Percentiles rank a stretch among this genome's conserved stretches.
Evolutionary conservation across 1,140 invertebrate genomes (phyloP).

Genomic region (Zaprionus inermis): DNA sequence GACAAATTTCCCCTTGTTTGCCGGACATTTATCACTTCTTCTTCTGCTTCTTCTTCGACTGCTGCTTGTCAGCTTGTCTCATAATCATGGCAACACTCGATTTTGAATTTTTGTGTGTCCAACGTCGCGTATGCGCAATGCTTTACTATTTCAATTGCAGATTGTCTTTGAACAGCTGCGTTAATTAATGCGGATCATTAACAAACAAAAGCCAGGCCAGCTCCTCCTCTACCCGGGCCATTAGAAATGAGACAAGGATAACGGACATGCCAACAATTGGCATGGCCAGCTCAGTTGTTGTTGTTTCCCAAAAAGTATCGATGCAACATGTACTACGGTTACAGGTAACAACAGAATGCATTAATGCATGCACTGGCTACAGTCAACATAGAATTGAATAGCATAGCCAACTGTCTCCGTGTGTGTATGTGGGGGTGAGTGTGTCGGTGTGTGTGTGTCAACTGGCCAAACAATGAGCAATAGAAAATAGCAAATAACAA

Average conservation of each 20-base stretch:
- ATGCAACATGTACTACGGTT: conserved; percentile 2
- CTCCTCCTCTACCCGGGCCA: neutral
- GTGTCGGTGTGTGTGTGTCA: conserved; percentile 9
- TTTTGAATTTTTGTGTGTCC: neutral
- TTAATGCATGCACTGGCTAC: conserved; percentile 31
- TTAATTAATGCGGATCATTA: conserved; percentile 23
- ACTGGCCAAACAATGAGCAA: conserved; percentile 35
- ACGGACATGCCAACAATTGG: conserved; percentile 17
- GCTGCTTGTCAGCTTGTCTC: conserved; percentile 6
- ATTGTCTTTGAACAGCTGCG: neutral
- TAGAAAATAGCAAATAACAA: conserved; percentile 50
- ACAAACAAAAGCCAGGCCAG: neutral
- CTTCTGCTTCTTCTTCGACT: neutral
- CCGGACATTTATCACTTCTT: conserved; percentile 64
- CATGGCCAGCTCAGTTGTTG: conserved; percentile 3
- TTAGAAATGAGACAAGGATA: conserved; percentile 10
- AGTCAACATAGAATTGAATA: conserved; percentile 34
- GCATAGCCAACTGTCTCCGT: neutral
- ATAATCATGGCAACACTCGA: conserved; percentile 10
- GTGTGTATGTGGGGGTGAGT: neutral
- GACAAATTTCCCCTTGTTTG: conserved; percentile 65
- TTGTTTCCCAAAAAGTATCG: conserved; percentile 24
- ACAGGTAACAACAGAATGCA: conserved; percentile 36
- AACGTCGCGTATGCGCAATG: conserved; percentile 14
- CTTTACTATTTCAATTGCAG: neutral